Percentiles rank a stretch among this genome's conserved stretches.
Evolutionary conservation across 2,797 vertebrate species (phyloP).

Genomic region (Balearica regulorum): DNA sequence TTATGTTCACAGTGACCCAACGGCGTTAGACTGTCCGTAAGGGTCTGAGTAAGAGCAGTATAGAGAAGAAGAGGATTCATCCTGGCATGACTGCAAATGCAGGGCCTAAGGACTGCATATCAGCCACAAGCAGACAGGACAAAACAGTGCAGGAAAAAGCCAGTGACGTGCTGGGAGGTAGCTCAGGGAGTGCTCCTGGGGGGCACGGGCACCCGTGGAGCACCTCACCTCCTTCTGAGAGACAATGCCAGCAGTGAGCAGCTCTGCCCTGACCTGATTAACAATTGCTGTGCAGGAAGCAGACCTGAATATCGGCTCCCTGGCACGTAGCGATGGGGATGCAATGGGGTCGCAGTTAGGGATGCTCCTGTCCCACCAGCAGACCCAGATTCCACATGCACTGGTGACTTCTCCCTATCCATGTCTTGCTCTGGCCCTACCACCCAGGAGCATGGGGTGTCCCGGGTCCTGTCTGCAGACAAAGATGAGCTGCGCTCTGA

Average conservation of each 20-base stretch:
- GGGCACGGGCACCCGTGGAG: background rate
- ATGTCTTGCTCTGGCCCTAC: background rate
- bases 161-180: background rate
- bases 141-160: background rate
- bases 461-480: background rate
- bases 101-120: background rate
- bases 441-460: background rate
- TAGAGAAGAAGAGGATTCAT: background rate
- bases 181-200: background rate
- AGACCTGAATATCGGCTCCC: background rate
- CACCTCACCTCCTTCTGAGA: background rate
- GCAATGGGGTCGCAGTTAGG: background rate
- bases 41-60: background rate
- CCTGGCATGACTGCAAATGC: background rate
- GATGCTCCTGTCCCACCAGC: background rate
- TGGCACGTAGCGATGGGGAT: background rate
- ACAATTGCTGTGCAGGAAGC: background rate
- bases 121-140: background rate
- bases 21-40: accelerated
- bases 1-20: background rate
- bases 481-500: background rate
- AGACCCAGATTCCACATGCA: background rate
- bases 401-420: accelerated
- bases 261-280: background rate
- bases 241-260: background rate